phyloP scores from a whole-genome alignment of 2,888 invertebrate genomes.

The Chymomyza procnemis region DNA sequence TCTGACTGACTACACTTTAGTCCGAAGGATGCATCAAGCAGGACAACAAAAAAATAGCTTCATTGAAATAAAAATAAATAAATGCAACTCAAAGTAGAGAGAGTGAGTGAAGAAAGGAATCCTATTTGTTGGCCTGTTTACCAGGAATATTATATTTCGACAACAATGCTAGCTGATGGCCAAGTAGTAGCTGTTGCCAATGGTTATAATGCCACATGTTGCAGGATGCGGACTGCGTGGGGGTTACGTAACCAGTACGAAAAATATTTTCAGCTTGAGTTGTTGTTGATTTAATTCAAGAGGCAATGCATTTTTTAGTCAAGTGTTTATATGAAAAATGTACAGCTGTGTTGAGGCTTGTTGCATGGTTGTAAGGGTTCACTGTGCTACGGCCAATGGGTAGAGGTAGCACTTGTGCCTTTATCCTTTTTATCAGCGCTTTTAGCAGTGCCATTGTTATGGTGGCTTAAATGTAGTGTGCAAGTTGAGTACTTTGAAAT shows the following conservation, averaged over 20 bases:
- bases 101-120: neutral
- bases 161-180: conserved; percentile 22
- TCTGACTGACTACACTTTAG: too few relatives aligned
- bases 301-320: conserved; percentile 68
- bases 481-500: too few relatives aligned
- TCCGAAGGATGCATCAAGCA: too few relatives aligned
- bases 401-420: conserved; percentile 48
- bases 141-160: conserved; percentile 25
- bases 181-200: conserved; percentile 24
- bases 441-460: conserved; percentile 26
- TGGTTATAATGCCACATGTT: conserved; percentile 30
- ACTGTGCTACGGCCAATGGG: neutral
- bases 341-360: conserved; percentile 47
- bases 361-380: neutral
- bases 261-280: conserved; percentile 55
- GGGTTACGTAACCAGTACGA: conserved; percentile 1
- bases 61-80: neutral
- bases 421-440: conserved; percentile 49
- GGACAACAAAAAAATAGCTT: too few relatives aligned
- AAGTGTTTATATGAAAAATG: conserved; percentile 64
- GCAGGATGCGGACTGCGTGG: conserved; percentile 11
- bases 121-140: neutral
- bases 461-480: neutral
- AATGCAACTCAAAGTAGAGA: neutral
- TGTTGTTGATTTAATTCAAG: conserved; percentile 72